Conservation (phyloP, 2,113 vertebrate species). For the Tamias sibiricus region DNA sequence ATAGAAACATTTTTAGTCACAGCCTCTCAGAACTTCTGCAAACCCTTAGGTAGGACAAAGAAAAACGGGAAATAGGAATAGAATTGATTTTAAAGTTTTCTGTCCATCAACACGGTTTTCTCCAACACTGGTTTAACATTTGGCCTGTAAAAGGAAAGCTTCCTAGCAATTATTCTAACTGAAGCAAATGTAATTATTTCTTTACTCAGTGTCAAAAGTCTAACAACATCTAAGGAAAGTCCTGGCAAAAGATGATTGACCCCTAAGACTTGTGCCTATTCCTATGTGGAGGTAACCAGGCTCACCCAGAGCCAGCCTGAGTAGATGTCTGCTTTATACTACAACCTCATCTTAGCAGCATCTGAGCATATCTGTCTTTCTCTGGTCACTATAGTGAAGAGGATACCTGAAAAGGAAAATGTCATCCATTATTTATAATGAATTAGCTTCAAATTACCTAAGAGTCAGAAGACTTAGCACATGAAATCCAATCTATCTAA, state of each 20-base stretch:
- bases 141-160: neutral
- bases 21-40: neutral
- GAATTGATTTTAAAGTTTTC: neutral
- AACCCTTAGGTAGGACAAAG: neutral
- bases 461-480: neutral
- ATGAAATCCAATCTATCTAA: neutral
- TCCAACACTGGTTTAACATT: slow-evolving; percentile 9
- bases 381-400: neutral
- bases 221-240: neutral
- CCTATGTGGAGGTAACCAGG: neutral
- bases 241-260: neutral
- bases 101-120: neutral
- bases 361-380: neutral
- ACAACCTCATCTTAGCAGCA: neutral
- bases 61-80: neutral
- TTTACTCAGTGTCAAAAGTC: neutral
- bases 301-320: neutral
- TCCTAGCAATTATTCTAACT: neutral
- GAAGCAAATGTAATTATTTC: neutral
- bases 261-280: neutral
- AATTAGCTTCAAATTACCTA: neutral
- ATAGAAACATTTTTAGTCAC: neutral
- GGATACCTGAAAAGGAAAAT: neutral
- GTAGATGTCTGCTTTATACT: neutral
- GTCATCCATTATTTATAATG: neutral